These are phyloP conservation scores for Epinotia ramella DNA, from an alignment of 2,888 invertebrate species.

Conservation along the genomic window DNA sequence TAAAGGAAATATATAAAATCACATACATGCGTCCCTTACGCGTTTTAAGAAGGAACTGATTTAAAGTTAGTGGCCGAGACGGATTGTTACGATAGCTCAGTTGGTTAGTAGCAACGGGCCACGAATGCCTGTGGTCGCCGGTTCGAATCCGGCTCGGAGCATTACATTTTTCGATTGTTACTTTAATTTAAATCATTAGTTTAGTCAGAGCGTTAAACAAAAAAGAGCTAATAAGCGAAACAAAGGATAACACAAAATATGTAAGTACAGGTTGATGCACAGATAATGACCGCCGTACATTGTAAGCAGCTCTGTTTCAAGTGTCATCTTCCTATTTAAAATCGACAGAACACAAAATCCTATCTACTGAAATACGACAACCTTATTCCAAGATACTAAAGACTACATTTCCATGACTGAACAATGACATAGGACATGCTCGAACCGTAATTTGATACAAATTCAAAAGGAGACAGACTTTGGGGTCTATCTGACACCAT, in stretches of 20 bases:
- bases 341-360: neutral
- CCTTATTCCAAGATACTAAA: conserved; percentile 8
- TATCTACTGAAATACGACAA: neutral
- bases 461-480: neutral
- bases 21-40: too few relatives aligned
- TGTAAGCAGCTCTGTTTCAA: neutral
- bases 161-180: neutral
- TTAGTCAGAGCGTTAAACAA: neutral
- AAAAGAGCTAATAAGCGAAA: neutral
- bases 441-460: conserved; percentile 23
- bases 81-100: too few relatives aligned
- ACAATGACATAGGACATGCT: neutral
- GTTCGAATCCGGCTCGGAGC: too few relatives aligned
- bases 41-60: too few relatives aligned
- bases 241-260: neutral
- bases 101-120: too few relatives aligned
- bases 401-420: neutral
- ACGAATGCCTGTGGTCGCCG: too few relatives aligned
- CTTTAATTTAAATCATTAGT: too few relatives aligned
- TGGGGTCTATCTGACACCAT: neutral
- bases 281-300: too few relatives aligned
- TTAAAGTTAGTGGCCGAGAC: too few relatives aligned
- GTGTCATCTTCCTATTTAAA: neutral
- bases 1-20: too few relatives aligned
- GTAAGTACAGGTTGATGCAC: neutral